Conservation (phyloP, 2,113 vertebrate genomes). For the Oreocharis arfaki region DNA sequence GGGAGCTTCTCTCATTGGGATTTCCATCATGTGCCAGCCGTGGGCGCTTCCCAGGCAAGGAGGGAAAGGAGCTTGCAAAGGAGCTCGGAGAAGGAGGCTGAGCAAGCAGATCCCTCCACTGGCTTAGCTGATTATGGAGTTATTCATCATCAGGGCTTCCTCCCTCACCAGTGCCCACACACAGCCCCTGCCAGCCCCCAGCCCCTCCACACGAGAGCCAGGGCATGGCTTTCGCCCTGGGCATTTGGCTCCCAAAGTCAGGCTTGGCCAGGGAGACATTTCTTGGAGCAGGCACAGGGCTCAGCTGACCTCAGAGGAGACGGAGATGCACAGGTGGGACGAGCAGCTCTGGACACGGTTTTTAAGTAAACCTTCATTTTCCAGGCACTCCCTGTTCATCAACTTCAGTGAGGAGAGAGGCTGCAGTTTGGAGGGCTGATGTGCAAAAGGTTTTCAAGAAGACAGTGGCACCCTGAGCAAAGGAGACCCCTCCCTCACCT, state of each 20-base stretch:
- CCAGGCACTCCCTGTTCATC: neutral
- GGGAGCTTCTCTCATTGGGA: neutral
- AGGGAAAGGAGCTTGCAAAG: neutral
- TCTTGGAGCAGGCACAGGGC: neutral
- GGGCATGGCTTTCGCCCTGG: rapidly evolving
- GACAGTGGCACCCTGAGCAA: neutral
- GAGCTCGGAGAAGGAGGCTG: neutral
- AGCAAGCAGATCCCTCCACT: neutral
- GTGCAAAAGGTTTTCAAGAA: neutral
- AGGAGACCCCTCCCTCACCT: neutral
- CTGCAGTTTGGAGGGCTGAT: neutral
- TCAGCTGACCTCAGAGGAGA: neutral
- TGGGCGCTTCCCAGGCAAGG: neutral
- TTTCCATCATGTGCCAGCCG: neutral
- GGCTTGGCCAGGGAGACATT: neutral
- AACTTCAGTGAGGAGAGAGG: neutral
- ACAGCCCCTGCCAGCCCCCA: neutral
- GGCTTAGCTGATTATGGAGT: neutral
- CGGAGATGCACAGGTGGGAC: rapidly evolving
- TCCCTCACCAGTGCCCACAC: rapidly evolving
- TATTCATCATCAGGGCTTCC: neutral
- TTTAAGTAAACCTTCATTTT: neutral
- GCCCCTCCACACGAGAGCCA: rapidly evolving
- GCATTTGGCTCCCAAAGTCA: neutral
- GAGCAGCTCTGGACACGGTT: neutral